Base-by-base conservation (phyloP, 2,888 invertebrate genomes). In the Nineta flava region DNA sequence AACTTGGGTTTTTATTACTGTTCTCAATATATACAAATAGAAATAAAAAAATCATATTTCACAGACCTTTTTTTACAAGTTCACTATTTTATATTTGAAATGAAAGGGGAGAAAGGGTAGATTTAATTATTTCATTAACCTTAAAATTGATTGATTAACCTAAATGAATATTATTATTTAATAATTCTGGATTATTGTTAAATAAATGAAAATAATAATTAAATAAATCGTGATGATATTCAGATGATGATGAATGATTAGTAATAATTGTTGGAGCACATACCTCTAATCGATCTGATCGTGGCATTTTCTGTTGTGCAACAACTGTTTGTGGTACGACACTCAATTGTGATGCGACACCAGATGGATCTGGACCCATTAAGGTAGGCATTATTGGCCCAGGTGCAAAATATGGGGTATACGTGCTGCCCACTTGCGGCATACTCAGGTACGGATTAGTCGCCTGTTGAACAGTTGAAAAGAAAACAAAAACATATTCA, bases 281-380 rank as follows among this genome's bases (percentile, higher is more conserved):
- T 79, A 93, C 94, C 92, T 94, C 93, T 74, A 94, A 82, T 75
- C 94, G 81, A 74, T 93, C 93, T 68, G 91, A 85, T 72, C 93
- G 84, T 62, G 88, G 87, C 79, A 92, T 79, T 76, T 94, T 93
- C 76, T 92, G 92, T 73, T 91, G 85, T 62, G 78, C 71, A 72
- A 83, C 86, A 68, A 84, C 88, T 68, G 81, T 84, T 76, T 87
- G 88, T 69, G 79, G 87, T 69, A 81, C 83, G 62, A 81, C 83
- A 57, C 87, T 86, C 60, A 90, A 75, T 58, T 86, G 87, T 64
- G 87, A 87, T 62, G 81, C 86, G 56, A 81, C 81, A 65, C 77
- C 66, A 62, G 85, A 75, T 55, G 86, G 90, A 73, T 90, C 90
- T 59, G 87, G 88, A 55, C 88, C 86, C 74, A 91, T 81, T 74